These are phyloP conservation scores for Meteorus colon DNA, from an alignment of 2,888 invertebrate species.

Conservation along the genomic window DNA sequence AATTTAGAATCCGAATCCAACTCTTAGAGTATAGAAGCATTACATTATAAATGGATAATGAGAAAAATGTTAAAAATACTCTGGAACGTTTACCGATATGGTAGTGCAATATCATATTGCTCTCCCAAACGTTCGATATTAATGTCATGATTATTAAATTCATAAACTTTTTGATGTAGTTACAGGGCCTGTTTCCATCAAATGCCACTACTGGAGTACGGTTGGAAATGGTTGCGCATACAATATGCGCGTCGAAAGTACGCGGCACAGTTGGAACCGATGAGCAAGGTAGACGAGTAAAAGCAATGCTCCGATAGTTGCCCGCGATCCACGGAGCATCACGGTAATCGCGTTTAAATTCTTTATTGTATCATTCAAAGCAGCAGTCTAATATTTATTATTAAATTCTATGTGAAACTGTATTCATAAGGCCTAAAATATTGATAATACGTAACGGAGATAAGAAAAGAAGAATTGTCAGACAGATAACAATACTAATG, in stretches of 20 bases:
- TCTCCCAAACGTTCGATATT: no score
- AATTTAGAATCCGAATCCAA: no score
- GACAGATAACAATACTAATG: neutral
- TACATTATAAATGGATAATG: no score
- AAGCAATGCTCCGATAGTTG: conserved; percentile 50
- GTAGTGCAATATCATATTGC: no score
- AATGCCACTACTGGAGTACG: neutral
- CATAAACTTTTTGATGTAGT: neutral
- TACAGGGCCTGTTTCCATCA: neutral
- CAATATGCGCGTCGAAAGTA: conserved; percentile 39
- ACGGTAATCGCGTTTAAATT: conserved; percentile 32
- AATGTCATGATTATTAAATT: neutral
- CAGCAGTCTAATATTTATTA: neutral
- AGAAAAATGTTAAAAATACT: no score
- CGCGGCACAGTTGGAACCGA: conserved; percentile 32
- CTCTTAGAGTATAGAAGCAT: no score
- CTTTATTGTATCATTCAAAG: neutral
- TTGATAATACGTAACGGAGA: neutral
- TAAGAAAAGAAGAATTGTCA: neutral
- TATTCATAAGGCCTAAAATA: neutral
- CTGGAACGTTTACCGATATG: no score
- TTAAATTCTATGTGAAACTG: no score
- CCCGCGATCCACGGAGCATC: conserved; percentile 52
- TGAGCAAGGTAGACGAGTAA: conserved; percentile 37
- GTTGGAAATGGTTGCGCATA: conserved; percentile 48